Base-by-base conservation (phyloP, 2,113 vertebrate species). In the Coregonus clupeaformis region DNA sequence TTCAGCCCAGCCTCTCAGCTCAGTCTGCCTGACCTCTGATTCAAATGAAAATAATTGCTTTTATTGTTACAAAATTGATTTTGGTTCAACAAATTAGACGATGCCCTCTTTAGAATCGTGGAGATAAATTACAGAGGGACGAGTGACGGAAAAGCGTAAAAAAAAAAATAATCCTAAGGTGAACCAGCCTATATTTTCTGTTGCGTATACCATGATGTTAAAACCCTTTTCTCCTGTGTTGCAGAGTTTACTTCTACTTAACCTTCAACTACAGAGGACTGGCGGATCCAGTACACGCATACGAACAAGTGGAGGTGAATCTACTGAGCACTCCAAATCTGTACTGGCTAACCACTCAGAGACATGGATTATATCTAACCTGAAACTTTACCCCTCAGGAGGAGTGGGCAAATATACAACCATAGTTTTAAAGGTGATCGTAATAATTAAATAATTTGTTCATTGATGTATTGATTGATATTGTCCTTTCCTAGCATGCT, bases 241-340 rank as follows among this genome's bases (percentile, higher is more conserved):
- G 20, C n/a, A 99, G 98, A 91, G 97, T 99, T 89, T 99, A 99
- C 93, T 99, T 99, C 94, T 99, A 99, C 92, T 98, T 99, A 92
- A 97, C 96, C 93, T 99, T 98, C 93, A 98, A 99, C 93, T 99
- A 98, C 93, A 94, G 97, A 88, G 98, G 98, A 90, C 95, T 99
- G 86, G 92, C 94, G 71, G 96, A 99, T 80, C 98, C 98, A 49
- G 71, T 99, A 83, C 90, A 95, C 24, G 94, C 98, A 78, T 97
- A 95, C 89, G 97, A 98, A 87, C 92, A 98, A 92, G 96, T 98
- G 63, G 98, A 99, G 96, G 98, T 99, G 94, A 90, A 32, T 65
- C 68, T 55, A 25, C 18, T 0, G 20, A 16, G 9, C 57, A 60
- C 57, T n/a, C 20, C 13, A 14, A 0, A 6, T 11, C 57, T 60